phyloP scores from a whole-genome alignment of 2,797 vertebrate genomes.

The Lepus oiostolus region DNA sequence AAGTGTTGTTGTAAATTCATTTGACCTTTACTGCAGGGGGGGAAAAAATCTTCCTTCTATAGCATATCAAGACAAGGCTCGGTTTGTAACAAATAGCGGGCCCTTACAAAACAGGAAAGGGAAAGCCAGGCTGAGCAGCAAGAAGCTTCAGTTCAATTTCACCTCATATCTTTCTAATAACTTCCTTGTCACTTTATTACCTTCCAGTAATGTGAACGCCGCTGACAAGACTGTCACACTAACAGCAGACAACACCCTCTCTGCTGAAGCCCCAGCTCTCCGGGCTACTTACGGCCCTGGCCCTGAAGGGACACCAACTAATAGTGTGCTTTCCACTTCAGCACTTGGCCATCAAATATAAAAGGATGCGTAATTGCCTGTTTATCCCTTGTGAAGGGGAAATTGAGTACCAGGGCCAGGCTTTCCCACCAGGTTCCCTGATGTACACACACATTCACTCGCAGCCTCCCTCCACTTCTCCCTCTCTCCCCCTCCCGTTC shows the following conservation, averaged over 20 bases:
- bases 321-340: slow-evolving; percentile 97
- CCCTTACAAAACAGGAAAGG: slow-evolving; percentile 90
- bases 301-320: slow-evolving; percentile 96
- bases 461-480: neutral
- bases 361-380: slow-evolving; percentile 98
- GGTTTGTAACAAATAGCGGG: slow-evolving; percentile 88
- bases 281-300: slow-evolving; percentile 90
- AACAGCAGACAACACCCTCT: slow-evolving; percentile 92
- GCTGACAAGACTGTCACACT: slow-evolving; percentile 96
- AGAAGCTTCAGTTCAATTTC: slow-evolving; percentile 94
- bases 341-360: slow-evolving; percentile 94
- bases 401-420: slow-evolving; percentile 92
- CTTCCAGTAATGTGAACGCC: slow-evolving; percentile 93
- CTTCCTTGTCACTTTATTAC: slow-evolving; percentile 97
- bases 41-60: slow-evolving; percentile 86
- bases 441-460: slow-evolving; percentile 73
- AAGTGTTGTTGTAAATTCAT: slow-evolving; percentile 89
- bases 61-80: slow-evolving; percentile 87
- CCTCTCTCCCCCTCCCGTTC: neutral
- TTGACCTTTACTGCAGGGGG: slow-evolving; percentile 89
- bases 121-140: slow-evolving; percentile 91
- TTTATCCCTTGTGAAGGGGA: slow-evolving; percentile 96
- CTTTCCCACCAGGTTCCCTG: slow-evolving; percentile 88
- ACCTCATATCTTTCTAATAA: slow-evolving; percentile 96
- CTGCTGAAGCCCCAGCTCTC: slow-evolving; percentile 90